A percentile compares a stretch with the other conserved stretches of the same genome.
Conservation (phyloP, 2,797 vertebrate species). For the Anolis apletophallus region DNA sequence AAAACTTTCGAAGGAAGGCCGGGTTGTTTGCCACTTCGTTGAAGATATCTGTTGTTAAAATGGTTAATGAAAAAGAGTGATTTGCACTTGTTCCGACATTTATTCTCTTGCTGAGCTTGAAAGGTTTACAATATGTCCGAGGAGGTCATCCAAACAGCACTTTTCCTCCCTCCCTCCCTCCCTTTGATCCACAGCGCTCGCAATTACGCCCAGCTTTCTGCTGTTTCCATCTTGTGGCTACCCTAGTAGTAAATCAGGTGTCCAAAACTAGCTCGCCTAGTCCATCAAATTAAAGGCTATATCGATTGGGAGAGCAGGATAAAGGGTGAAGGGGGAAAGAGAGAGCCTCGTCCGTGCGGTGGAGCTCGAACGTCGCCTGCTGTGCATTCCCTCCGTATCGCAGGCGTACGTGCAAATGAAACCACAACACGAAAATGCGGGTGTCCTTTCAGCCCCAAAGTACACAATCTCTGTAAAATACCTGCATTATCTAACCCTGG, state of each 20-base stretch:
- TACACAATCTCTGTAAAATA: neutral
- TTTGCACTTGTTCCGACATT: neutral
- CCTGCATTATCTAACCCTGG: neutral
- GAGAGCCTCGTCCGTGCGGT: too few relatives aligned
- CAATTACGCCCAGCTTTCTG: conserved; percentile 41
- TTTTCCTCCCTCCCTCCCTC: neutral
- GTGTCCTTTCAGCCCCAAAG: neutral
- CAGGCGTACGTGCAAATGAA: neutral
- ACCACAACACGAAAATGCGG: neutral
- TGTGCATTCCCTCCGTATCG: neutral
- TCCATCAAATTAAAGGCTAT: conserved; percentile 19
- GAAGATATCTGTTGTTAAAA: conserved; percentile 10
- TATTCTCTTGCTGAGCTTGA: neutral
- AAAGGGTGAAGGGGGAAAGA: neutral
- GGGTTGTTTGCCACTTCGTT: conserved; percentile 31
- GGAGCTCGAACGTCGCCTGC: neutral
- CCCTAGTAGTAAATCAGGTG: conserved; percentile 18
- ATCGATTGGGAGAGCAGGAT: neutral
- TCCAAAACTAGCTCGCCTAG: conserved; percentile 34
- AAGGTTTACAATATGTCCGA: neutral
- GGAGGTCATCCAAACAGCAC: conserved; percentile 8
- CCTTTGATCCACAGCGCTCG: neutral
- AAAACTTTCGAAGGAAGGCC: neutral
- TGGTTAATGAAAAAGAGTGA: conserved; percentile 14
- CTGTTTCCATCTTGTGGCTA: conserved; percentile 28